Conservation (phyloP, 2,888 invertebrate species). For the Leistus spinibarbis region DNA sequence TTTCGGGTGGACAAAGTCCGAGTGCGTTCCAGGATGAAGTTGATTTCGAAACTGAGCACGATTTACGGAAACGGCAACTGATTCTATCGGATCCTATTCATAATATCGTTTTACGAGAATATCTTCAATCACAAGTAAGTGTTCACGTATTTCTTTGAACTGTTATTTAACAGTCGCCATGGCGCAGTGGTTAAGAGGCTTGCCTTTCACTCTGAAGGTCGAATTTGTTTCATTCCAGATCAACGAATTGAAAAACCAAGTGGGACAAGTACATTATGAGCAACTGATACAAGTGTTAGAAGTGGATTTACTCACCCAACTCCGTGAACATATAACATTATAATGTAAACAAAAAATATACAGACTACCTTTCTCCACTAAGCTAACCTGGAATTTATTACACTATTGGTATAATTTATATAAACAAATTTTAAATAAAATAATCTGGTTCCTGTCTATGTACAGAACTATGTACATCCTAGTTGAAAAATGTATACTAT, state of each 20-base stretch:
- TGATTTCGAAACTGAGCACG: constrained; percentile 74
- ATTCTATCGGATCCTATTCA: constrained; percentile 80
- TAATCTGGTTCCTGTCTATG: not conserved
- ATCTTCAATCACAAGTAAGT: constrained; percentile 72
- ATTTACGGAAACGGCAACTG: constrained; percentile 71
- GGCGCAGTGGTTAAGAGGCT: too few species aligned
- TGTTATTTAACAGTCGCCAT: too few species aligned
- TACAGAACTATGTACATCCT: not conserved
- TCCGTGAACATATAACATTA: constrained; percentile 65
- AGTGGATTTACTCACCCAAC: constrained; percentile 72
- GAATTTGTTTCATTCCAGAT: constrained; percentile 61
- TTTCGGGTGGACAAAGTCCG: constrained; percentile 53
- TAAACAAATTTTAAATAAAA: not conserved
- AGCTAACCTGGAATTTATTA: not conserved
- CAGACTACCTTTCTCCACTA: not conserved
- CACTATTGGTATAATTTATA: not conserved
- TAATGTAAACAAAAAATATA: constrained; percentile 45
- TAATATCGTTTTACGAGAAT: constrained; percentile 74
- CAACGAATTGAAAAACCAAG: constrained; percentile 69
- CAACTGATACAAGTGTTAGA: constrained; percentile 76
- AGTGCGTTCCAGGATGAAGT: constrained; percentile 59
- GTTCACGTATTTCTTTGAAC: not conserved
- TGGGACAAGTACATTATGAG: constrained; percentile 79
- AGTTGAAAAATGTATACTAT: not conserved
- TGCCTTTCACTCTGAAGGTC: too few species aligned